Evolutionary conservation across 2,113 vertebrate species (phyloP).

Genomic region (Anolis carolinensis): DNA sequence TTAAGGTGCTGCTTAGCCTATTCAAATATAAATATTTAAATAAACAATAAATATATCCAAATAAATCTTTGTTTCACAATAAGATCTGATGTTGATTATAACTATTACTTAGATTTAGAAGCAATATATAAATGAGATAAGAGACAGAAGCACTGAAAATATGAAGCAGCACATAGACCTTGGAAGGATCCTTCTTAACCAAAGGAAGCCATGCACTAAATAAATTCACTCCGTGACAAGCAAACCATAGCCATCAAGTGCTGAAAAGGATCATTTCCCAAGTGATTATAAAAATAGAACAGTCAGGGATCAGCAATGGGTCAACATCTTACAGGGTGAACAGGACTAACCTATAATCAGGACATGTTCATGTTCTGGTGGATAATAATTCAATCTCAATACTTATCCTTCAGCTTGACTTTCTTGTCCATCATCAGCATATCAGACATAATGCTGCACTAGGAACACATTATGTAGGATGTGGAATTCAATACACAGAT

Average conservation of each 20-base stretch:
- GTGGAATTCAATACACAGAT: background rate
- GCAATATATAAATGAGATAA: background rate
- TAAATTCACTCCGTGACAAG: background rate
- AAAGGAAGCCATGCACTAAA: background rate
- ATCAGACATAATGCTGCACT: background rate
- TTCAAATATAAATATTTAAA: no score
- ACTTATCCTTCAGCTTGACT: background rate
- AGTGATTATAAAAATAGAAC: constrained; percentile 12
- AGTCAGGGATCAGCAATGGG: background rate
- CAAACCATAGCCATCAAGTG: background rate
- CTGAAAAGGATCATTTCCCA: background rate
- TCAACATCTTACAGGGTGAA: background rate
- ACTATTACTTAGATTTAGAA: background rate
- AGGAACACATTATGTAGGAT: background rate
- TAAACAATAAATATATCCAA: no score
- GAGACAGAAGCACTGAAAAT: background rate
- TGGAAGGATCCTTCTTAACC: background rate
- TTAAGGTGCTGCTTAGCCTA: no score
- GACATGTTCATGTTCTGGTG: background rate
- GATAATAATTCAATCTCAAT: background rate
- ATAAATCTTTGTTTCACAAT: no score
- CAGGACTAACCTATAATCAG: background rate
- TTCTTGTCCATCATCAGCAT: background rate
- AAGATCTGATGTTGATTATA: background rate
- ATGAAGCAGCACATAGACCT: background rate